A percentile compares a stretch with the other conserved stretches of the same genome.
Evolutionary conservation across 2,797 vertebrate genomes (phyloP).

Genomic region (Odontamblyopus rebecca): DNA sequence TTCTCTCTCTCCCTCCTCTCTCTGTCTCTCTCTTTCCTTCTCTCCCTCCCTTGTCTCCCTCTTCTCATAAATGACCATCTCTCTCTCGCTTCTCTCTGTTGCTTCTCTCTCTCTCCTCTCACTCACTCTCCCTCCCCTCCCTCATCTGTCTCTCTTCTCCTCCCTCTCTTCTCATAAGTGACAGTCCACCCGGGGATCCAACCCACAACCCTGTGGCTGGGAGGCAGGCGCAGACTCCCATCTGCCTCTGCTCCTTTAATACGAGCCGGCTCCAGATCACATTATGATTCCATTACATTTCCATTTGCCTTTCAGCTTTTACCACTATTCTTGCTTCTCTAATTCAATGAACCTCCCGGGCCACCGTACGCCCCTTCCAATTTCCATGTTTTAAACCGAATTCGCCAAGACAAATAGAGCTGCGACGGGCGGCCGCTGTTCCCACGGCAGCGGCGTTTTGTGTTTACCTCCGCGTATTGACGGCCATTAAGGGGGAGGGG

Average conservation of each 20-base stretch:
- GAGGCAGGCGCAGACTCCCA: background rate
- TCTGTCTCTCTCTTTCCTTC: too few species aligned
- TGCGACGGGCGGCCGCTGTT: slow-evolving; percentile 26
- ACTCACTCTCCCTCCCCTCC: too few species aligned
- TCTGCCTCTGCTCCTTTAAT: background rate
- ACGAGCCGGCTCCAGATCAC: background rate
- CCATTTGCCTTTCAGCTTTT: background rate
- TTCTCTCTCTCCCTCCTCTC: too few species aligned
- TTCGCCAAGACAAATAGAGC: background rate
- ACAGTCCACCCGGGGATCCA: background rate
- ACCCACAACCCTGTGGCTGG: background rate
- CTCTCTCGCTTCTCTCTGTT: too few species aligned
- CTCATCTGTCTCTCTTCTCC: too few species aligned
- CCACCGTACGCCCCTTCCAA: background rate
- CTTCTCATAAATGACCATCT: too few species aligned
- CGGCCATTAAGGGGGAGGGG: slow-evolving; percentile 32
- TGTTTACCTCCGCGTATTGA: slow-evolving; percentile 39
- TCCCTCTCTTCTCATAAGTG: too few species aligned
- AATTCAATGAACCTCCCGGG: background rate
- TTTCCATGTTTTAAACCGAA: background rate
- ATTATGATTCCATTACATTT: background rate
- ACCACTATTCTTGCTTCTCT: background rate
- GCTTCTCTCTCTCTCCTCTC: too few species aligned
- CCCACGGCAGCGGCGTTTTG: slow-evolving; percentile 43
- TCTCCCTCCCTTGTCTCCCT: too few species aligned